Percentiles rank a stretch among this genome's conserved stretches.
Evolutionary conservation across 2,797 vertebrate genomes (phyloP).

Genomic region (Mallotus villosus): DNA sequence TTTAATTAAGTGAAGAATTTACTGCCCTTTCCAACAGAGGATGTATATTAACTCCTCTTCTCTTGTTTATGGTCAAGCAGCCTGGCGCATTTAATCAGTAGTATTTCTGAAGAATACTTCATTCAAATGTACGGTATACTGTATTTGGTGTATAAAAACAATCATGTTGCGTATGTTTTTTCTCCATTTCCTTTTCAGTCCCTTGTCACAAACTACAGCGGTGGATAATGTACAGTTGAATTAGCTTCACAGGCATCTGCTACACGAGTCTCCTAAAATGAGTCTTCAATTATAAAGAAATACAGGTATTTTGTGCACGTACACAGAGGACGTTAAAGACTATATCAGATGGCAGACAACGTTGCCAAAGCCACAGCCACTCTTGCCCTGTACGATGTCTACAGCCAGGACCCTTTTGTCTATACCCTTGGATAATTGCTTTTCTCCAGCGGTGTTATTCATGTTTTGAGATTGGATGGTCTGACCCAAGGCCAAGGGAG

Average conservation of each 20-base stretch:
- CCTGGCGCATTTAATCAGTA: neutral
- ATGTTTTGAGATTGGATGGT: constrained; percentile 60
- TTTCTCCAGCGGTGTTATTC: constrained; percentile 57
- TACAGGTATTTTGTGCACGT: neutral
- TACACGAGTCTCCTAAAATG: neutral
- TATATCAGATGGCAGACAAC: constrained; percentile 27
- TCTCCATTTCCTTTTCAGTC: neutral
- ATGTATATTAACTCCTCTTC: constrained; percentile 44
- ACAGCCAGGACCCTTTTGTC: constrained; percentile 45
- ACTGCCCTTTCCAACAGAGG: constrained; percentile 50
- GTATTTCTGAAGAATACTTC: neutral
- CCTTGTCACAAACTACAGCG: neutral
- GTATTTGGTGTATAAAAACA: neutral
- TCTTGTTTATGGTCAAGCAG: constrained; percentile 27
- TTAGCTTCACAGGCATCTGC: neutral
- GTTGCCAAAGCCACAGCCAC: constrained; percentile 22
- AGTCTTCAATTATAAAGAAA: neutral
- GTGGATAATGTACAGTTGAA: neutral
- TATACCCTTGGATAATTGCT: constrained; percentile 62
- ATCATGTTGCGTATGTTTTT: neutral
- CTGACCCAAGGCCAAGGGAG: constrained; percentile 47
- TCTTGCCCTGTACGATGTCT: constrained; percentile 36
- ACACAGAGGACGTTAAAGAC: neutral
- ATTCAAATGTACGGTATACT: neutral
- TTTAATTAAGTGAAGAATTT: constrained; percentile 80